Conservation (phyloP, 2,113 vertebrate species). For the Indicator maculatus region DNA sequence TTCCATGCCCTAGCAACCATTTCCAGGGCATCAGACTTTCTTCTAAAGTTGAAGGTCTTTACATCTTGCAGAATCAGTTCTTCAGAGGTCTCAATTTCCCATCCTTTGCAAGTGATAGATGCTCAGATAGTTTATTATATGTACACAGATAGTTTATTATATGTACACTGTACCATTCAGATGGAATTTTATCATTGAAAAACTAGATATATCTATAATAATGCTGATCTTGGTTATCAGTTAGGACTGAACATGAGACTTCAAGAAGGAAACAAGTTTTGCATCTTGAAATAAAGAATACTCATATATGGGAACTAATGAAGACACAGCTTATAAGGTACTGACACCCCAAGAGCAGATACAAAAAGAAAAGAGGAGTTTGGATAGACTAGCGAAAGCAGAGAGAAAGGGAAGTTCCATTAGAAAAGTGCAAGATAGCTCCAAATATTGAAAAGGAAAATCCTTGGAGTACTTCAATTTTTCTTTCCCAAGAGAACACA, state of each 20-base stretch:
- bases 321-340: not conserved
- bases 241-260: not conserved
- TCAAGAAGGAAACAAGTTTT: not conserved
- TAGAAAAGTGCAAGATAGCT: not conserved
- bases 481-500: constrained; percentile 12
- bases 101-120: not conserved
- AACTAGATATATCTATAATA: not conserved
- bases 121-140: not conserved
- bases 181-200: not conserved
- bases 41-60: constrained; percentile 30
- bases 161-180: not conserved
- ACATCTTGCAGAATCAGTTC: constrained; percentile 11
- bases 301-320: not conserved
- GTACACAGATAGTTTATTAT: not conserved
- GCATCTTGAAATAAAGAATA: not conserved
- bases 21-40: constrained; percentile 55
- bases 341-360: not conserved
- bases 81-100: not conserved
- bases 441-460: not conserved
- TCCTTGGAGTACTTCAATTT: not conserved
- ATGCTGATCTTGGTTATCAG: not conserved
- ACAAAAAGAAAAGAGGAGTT: not conserved
- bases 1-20: constrained; percentile 24
- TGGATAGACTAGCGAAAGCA: not conserved
- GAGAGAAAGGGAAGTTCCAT: not conserved